These are phyloP conservation scores for Drosophila ustulata DNA, from an alignment of 2,888 invertebrate genomes.

Conservation along the genomic window DNA sequence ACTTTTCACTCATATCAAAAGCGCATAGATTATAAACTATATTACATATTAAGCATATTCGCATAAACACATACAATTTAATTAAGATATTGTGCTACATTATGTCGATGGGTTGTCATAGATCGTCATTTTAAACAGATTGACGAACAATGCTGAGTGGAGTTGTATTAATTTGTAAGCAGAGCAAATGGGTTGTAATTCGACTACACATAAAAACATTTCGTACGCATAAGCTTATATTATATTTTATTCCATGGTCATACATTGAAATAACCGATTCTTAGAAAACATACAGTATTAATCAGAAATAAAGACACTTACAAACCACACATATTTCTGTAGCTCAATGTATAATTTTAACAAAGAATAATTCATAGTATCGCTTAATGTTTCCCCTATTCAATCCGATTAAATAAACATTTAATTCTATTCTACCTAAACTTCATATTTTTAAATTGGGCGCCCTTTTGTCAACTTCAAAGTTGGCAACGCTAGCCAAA, in stretches of 20 bases:
- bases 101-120: conserved; percentile 32
- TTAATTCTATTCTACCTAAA: conserved; percentile 42
- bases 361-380: conserved; percentile 33
- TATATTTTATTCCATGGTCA: conserved; percentile 63
- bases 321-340: conserved; percentile 58
- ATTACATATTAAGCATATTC: conserved; percentile 39
- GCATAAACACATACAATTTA: conserved; percentile 30
- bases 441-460: conserved; percentile 7
- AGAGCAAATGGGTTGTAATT: conserved; percentile 71
- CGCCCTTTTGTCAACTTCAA: neutral
- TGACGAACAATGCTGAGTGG: conserved; percentile 16
- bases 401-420: conserved; percentile 40
- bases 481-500: conserved; percentile 39
- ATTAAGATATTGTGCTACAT: conserved; percentile 48
- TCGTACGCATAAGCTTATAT: conserved; percentile 54
- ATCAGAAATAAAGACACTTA: conserved; percentile 64
- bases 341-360: conserved; percentile 61
- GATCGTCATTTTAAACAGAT: conserved; percentile 10
- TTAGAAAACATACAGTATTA: conserved; percentile 69
- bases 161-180: conserved; percentile 73
- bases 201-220: conserved; percentile 53
- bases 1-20: conserved; percentile 74
- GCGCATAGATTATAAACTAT: conserved; percentile 52
- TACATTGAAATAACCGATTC: conserved; percentile 56
- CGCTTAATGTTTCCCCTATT: conserved; percentile 54